These are phyloP conservation scores for Margaritifera margaritifera DNA, from an alignment of 2,888 invertebrate species.

Conservation along the genomic window DNA sequence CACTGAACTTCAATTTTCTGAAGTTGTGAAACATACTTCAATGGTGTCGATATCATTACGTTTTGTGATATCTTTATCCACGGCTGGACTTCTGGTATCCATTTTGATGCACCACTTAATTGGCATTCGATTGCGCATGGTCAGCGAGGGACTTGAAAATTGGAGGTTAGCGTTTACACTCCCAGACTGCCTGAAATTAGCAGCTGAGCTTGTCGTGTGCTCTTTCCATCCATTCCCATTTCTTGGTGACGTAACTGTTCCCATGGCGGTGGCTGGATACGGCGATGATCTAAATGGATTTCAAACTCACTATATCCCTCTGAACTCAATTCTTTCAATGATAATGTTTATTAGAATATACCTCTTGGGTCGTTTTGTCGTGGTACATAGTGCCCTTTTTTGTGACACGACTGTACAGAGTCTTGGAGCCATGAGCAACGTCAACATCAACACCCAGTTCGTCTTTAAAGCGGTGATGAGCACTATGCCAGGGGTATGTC, in stretches of 20 bases:
- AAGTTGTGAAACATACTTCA: conserved; percentile 29
- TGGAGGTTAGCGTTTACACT: conserved; percentile 56
- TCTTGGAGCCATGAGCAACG: conserved; percentile 60
- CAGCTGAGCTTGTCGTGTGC: conserved; percentile 52
- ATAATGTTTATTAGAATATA: conserved; percentile 60
- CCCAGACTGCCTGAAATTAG: conserved; percentile 45
- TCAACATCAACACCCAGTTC: conserved; percentile 62
- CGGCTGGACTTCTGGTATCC: conserved; percentile 46
- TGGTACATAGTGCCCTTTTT: conserved; percentile 60
- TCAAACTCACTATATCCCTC: conserved; percentile 40
- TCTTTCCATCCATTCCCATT: conserved; percentile 60
- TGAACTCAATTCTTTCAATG: conserved; percentile 58
- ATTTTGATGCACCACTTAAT: conserved; percentile 55
- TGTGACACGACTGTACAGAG: conserved; percentile 63
- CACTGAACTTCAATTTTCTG: conserved; percentile 53
- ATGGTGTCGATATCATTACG: conserved; percentile 50
- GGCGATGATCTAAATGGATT: conserved; percentile 34
- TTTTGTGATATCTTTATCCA: conserved; percentile 52
- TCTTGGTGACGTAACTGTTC: conserved; percentile 38
- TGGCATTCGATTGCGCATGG: conserved; percentile 50
- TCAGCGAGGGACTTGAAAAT: conserved; percentile 54
- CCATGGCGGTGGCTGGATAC: conserved; percentile 39
- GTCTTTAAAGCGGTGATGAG: conserved; percentile 62
- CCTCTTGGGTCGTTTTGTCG: conserved; percentile 54
- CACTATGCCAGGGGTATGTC: conserved; percentile 51